Conservation (phyloP, 2,888 invertebrate genomes). For the Temnothorax unifasciatus region DNA sequence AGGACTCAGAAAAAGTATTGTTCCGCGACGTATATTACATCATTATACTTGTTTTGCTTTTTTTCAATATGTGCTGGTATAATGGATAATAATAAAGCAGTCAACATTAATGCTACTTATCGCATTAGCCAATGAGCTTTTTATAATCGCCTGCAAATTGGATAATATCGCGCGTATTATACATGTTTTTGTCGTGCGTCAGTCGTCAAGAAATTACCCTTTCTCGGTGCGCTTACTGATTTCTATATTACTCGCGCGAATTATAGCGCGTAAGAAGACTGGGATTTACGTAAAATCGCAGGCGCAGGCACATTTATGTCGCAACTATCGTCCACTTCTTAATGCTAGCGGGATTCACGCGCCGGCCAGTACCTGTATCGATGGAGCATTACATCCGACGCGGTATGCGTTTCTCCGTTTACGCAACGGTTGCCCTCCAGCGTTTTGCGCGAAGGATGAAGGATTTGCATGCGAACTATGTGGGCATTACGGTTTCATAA, state of each 20-base stretch:
- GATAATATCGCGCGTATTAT: conserved; percentile 26
- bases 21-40: not conserved
- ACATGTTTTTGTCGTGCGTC: conserved; percentile 11
- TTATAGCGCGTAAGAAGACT: conserved; percentile 26
- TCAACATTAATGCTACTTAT: conserved; percentile 35
- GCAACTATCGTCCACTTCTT: conserved; percentile 46
- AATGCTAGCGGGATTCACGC: conserved; percentile 43
- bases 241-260: conserved; percentile 9
- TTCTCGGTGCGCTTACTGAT: not conserved
- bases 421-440: conserved; percentile 58
- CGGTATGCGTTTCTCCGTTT: conserved; percentile 52
- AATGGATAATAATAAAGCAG: conserved; percentile 33
- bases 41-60: not conserved
- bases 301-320: not conserved
- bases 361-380: conserved; percentile 9
- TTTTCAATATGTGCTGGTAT: not conserved
- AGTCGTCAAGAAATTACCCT: conserved; percentile 24
- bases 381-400: conserved; percentile 23
- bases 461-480: conserved; percentile 61
- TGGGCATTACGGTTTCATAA: conserved; percentile 48
- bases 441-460: conserved; percentile 58
- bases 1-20: not conserved
- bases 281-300: conserved; percentile 20
- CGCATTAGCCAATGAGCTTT: conserved; percentile 39
- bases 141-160: conserved; percentile 37